These are phyloP conservation scores for Grammomys dolichurus DNA, from an alignment of 2,113 vertebrate genomes.

Conservation along the genomic window DNA sequence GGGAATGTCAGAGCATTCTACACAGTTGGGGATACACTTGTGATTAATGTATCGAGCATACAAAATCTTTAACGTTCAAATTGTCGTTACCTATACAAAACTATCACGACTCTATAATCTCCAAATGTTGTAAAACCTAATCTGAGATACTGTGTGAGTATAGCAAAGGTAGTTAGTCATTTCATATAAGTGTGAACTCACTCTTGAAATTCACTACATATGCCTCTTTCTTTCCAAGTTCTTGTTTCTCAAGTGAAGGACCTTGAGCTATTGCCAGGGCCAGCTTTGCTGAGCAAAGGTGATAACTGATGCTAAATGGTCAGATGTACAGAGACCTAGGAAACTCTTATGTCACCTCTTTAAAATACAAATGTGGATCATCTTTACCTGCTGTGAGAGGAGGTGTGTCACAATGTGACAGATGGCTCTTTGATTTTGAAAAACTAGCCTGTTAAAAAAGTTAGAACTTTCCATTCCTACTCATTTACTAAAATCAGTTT, in stretches of 20 bases:
- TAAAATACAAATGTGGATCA: constrained; percentile 5
- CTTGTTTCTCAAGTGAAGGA: background rate
- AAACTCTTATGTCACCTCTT: background rate
- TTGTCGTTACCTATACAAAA: background rate
- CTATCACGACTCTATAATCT: background rate
- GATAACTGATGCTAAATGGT: background rate
- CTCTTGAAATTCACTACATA: background rate
- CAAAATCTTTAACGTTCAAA: background rate
- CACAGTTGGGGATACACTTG: background rate
- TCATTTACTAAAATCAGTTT: constrained; percentile 10
- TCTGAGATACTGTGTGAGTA: background rate
- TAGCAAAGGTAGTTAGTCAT: background rate
- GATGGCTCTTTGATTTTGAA: constrained; percentile 66
- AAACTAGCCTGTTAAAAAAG: constrained; percentile 39
- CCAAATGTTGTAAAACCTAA: background rate
- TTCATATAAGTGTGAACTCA: background rate
- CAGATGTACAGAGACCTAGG: background rate
- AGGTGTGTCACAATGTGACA: constrained; percentile 33
- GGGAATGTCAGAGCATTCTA: background rate
- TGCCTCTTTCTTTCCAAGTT: background rate
- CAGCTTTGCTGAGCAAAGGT: background rate
- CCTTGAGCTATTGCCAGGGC: background rate
- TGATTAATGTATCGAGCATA: background rate
- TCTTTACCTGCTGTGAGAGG: background rate
- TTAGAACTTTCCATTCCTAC: constrained; percentile 15